Conservation (phyloP, 2,113 vertebrate species). For the Murina feae region DNA sequence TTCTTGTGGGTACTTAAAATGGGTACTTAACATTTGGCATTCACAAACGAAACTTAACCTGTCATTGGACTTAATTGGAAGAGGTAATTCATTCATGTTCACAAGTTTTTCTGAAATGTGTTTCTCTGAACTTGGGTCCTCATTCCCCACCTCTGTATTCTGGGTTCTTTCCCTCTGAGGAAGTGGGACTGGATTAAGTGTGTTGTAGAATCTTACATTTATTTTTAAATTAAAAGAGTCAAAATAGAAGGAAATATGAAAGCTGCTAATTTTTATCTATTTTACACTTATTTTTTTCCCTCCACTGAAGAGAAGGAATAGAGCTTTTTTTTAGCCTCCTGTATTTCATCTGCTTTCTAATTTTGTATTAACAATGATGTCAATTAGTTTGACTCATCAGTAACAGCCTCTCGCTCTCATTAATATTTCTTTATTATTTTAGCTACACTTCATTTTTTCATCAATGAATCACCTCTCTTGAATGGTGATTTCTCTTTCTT, state of each 20-base stretch:
- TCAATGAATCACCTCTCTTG: not conserved
- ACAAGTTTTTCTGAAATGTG: not conserved
- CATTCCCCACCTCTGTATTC: not conserved
- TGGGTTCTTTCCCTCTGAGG: not conserved
- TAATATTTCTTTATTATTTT: not conserved
- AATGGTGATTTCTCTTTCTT: constrained; percentile 2
- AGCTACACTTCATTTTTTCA: not conserved
- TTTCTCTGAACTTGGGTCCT: not conserved
- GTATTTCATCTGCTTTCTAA: not conserved
- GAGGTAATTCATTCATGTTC: not conserved
- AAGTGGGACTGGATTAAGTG: not conserved
- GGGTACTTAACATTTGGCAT: constrained; percentile 4
- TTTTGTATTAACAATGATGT: not conserved
- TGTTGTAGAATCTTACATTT: not conserved
- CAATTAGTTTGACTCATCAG: not conserved
- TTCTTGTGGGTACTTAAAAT: constrained; percentile 13
- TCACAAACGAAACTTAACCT: not conserved
- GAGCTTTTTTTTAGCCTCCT: not conserved
- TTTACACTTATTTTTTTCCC: not conserved
- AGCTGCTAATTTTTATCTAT: not conserved
- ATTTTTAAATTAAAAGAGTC: not conserved
- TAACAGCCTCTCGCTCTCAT: not conserved
- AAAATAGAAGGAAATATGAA: not conserved
- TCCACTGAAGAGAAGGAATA: not conserved
- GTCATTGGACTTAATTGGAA: not conserved